phyloP scores from a whole-genome alignment of 2,113 vertebrate genomes.

The Abramis brama region DNA sequence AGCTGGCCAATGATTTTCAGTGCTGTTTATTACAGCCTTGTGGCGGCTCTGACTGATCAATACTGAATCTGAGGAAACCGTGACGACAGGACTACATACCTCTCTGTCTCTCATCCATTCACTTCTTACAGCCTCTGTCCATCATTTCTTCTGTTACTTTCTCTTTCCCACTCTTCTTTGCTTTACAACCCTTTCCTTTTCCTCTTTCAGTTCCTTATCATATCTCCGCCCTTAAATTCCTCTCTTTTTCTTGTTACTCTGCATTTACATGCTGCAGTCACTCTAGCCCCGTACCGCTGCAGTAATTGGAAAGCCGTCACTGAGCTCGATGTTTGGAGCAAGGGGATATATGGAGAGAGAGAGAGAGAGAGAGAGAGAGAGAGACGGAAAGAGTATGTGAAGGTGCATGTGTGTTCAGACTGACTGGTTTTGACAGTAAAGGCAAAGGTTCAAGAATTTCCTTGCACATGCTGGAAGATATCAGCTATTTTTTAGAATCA shows the following conservation, averaged over 20 bases:
- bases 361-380: slow-evolving; percentile 3
- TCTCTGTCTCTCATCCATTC: slow-evolving; percentile 28
- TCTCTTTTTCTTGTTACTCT: slow-evolving; percentile 11
- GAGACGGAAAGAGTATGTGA: slow-evolving; percentile 40
- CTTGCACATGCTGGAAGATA: neutral
- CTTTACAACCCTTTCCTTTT: neutral
- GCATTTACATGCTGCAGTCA: slow-evolving; percentile 74
- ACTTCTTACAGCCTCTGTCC: neutral
- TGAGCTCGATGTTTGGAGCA: slow-evolving; percentile 66
- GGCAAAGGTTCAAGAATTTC: neutral
- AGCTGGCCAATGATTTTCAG: slow-evolving; percentile 42
- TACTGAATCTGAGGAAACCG: slow-evolving; percentile 47
- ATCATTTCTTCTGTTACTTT: neutral
- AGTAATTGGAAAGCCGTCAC: slow-evolving; percentile 80
- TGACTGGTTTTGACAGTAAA: slow-evolving; percentile 36
- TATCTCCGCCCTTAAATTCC: slow-evolving; percentile 29
- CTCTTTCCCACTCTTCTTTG: neutral
- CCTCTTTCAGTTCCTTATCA: neutral
- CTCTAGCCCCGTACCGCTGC: slow-evolving; percentile 66
- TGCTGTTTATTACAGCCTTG: slow-evolving; percentile 49
- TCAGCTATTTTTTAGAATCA: neutral
- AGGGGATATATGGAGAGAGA: slow-evolving; percentile 41
- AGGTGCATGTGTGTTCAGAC: slow-evolving; percentile 36
- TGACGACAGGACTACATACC: slow-evolving; percentile 41
- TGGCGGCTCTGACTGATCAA: slow-evolving; percentile 46